These are phyloP conservation scores for Brachylomia viminalis DNA, from an alignment of 2,888 invertebrate species.

Conservation along the genomic window DNA sequence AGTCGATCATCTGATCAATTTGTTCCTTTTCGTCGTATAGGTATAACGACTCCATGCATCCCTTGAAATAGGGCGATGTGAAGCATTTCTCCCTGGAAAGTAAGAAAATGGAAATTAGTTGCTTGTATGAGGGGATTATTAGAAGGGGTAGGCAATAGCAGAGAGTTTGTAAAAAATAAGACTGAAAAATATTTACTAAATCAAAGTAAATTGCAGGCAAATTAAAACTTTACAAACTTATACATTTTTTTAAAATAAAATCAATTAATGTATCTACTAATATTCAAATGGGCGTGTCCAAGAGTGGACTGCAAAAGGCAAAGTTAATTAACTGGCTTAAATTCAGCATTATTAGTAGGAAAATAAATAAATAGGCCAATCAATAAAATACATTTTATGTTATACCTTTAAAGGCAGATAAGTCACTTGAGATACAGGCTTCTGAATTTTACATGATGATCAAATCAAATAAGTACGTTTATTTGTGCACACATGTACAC, in stretches of 20 bases:
- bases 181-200: too few relatives aligned
- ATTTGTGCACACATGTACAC: too few relatives aligned
- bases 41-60: slow-evolving; percentile 95
- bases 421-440: neutral
- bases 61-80: slow-evolving; percentile 94
- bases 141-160: slow-evolving; percentile 16
- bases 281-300: neutral
- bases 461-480: too few relatives aligned
- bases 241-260: too few relatives aligned
- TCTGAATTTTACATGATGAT: neutral
- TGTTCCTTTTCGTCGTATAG: slow-evolving; percentile 94
- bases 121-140: neutral
- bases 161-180: neutral
- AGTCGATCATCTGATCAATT: slow-evolving; percentile 95
- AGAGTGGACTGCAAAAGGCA: slow-evolving; percentile 7
- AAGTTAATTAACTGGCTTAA: neutral
- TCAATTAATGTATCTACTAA: too few relatives aligned
- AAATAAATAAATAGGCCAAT: slow-evolving; percentile 24
- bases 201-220: slow-evolving; percentile 10
- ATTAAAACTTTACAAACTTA: neutral
- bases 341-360: slow-evolving; percentile 1
- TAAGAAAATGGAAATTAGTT: slow-evolving; percentile 57
- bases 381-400: neutral
- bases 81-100: slow-evolving; percentile 94
- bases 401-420: slow-evolving; percentile 18